Percentiles rank a stretch among this genome's conserved stretches.
phyloP scores from a whole-genome alignment of 2,797 vertebrate genomes.

The Momotus momota region DNA sequence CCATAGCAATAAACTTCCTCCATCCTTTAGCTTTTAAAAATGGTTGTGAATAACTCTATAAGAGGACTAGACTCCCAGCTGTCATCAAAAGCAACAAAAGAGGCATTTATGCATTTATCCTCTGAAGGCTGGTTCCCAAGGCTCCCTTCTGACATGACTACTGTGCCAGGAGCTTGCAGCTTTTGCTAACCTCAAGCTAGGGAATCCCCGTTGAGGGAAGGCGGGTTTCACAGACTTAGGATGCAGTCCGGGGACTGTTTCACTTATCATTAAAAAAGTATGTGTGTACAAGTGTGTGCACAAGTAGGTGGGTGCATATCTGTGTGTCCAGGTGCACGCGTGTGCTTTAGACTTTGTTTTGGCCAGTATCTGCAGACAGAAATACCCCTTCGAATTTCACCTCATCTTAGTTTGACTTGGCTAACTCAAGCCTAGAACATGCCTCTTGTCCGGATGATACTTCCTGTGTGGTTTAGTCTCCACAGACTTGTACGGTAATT shows the following conservation, averaged over 20 bases:
- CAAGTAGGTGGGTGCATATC: not conserved
- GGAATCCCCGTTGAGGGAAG: not conserved
- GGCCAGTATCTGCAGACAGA: not conserved
- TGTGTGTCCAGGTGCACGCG: fast-evolving
- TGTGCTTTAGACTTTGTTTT: not conserved
- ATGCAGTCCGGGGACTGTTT: not conserved
- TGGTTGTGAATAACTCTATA: not conserved
- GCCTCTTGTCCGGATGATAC: not conserved
- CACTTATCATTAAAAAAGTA: not conserved
- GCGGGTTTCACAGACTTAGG: not conserved
- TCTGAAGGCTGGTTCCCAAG: not conserved
- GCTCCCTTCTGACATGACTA: not conserved
- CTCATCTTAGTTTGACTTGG: not conserved
- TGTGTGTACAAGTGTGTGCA: not conserved
- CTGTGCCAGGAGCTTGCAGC: not conserved
- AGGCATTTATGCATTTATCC: not conserved
- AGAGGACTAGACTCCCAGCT: not conserved
- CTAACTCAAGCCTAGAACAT: not conserved
- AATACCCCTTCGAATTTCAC: not conserved
- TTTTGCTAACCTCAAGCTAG: not conserved
- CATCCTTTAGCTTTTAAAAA: not conserved
- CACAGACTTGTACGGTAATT: not conserved
- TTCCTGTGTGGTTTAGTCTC: not conserved
- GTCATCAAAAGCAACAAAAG: not conserved
- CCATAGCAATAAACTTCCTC: not conserved